Evolutionary conservation across 2,888 invertebrate species (phyloP).

Genomic region (Eilema griseolum): DNA sequence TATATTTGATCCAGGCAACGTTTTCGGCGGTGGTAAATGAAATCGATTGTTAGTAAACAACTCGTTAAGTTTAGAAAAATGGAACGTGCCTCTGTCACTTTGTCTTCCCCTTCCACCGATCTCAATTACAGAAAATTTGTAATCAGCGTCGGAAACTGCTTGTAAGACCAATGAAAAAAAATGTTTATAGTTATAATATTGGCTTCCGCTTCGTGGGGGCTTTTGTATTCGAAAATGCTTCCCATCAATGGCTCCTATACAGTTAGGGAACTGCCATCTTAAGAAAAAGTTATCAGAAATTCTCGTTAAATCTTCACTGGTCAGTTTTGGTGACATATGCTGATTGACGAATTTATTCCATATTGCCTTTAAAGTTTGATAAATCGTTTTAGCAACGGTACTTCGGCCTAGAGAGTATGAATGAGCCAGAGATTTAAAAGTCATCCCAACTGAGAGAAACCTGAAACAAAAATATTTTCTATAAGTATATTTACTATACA

Average conservation of each 20-base stretch:
- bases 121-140: slow-evolving; percentile 18
- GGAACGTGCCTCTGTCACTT: slow-evolving; percentile 26
- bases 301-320: too few species aligned
- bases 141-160: slow-evolving; percentile 19
- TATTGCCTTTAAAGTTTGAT: slow-evolving; percentile 27
- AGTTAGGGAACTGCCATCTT: too few species aligned
- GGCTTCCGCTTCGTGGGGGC: background rate
- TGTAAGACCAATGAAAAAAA: slow-evolving; percentile 16
- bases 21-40: slow-evolving; percentile 25
- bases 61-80: slow-evolving; percentile 24
- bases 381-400: slow-evolving; percentile 23
- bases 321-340: background rate
- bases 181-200: background rate
- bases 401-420: slow-evolving; percentile 25
- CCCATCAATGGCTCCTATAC: too few species aligned
- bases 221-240: too few species aligned
- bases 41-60: slow-evolving; percentile 26
- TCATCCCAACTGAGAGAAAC: slow-evolving; percentile 11
- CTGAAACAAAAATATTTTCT: background rate
- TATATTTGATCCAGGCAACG: slow-evolving; percentile 31
- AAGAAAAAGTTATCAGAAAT: background rate
- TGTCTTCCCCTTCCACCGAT: slow-evolving; percentile 17
- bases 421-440: slow-evolving; percentile 21
- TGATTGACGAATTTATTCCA: background rate
- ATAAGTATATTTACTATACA: too few species aligned